Evolutionary conservation across 2,888 invertebrate genomes (phyloP).

Genomic region (Muscina levida): DNA sequence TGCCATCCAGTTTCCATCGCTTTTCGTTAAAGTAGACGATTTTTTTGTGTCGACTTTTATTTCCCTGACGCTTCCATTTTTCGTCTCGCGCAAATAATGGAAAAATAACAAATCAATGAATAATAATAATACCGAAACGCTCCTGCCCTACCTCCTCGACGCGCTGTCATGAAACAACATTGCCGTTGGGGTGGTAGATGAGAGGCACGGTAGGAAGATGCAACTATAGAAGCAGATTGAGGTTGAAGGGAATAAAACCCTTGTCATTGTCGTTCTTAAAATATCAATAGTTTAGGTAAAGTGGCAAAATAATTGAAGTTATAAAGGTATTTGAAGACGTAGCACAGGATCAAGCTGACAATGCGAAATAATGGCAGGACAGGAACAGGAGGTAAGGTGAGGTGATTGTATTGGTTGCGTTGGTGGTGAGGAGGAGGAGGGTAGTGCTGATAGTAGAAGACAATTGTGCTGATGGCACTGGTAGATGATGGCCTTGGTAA

Average conservation of each 20-base stretch:
- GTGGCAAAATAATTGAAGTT: constrained; percentile 54
- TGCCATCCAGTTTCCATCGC: constrained; percentile 29
- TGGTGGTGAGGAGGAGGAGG: neutral
- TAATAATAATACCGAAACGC: constrained; percentile 58
- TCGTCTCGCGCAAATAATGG: constrained; percentile 52
- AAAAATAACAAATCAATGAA: constrained; percentile 66
- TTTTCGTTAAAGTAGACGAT: no score
- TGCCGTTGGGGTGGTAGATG: no score
- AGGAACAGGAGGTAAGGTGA: constrained; percentile 15
- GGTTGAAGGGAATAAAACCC: constrained; percentile 47
- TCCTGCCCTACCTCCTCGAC: constrained; percentile 28
- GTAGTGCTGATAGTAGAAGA: no score
- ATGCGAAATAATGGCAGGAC: neutral
- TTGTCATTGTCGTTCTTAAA: constrained; percentile 58
- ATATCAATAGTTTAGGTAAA: constrained; percentile 64
- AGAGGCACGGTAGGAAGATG: neutral
- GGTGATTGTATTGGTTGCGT: neutral
- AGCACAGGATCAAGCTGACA: no score
- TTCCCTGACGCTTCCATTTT: neutral
- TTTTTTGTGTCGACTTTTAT: no score
- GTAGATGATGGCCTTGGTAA: no score
- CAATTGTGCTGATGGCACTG: no score
- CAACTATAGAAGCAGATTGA: neutral
- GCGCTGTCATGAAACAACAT: neutral
- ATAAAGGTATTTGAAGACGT: constrained; percentile 39